These are phyloP conservation scores for Neodiprion fabricii DNA, from an alignment of 1,140 invertebrate genomes.

Conservation along the genomic window DNA sequence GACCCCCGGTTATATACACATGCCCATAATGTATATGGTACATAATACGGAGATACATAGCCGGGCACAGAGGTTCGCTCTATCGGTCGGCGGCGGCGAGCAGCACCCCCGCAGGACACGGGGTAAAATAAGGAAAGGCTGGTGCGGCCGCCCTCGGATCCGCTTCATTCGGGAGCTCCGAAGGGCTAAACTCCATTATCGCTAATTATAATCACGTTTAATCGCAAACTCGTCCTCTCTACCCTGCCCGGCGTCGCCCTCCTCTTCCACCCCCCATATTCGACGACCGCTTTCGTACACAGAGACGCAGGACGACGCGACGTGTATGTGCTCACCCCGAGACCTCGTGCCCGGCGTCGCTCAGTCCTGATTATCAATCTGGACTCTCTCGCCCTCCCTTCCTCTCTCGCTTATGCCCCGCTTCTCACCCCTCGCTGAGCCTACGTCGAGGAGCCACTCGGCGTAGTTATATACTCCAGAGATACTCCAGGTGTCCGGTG, in stretches of 20 bases:
- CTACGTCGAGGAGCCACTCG: neutral
- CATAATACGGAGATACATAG: neutral
- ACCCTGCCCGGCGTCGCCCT: constrained; percentile 13
- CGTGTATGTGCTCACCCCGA: constrained; percentile 26
- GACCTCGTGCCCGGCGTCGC: constrained; percentile 30
- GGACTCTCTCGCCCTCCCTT: constrained; percentile 30
- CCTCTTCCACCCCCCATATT: neutral
- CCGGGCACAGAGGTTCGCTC: neutral
- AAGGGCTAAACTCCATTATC: constrained; percentile 54
- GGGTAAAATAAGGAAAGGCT: constrained; percentile 14
- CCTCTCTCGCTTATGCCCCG: neutral
- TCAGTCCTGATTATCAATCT: constrained; percentile 46
- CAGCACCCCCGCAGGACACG: neutral
- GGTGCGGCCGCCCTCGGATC: neutral
- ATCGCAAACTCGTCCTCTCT: constrained; percentile 49
- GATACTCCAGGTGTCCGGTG: neutral
- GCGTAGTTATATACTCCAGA: constrained; percentile 1
- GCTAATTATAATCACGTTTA: constrained; percentile 58
- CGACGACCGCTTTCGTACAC: neutral
- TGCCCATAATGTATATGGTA: neutral
- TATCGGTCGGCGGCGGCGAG: neutral
- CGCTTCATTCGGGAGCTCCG: constrained; percentile 33
- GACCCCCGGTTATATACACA: neutral
- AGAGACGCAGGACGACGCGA: constrained; percentile 12
- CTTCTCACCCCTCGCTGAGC: neutral